Base-by-base conservation (phyloP, 2,797 vertebrate species). In the Neoniphon sammara region DNA sequence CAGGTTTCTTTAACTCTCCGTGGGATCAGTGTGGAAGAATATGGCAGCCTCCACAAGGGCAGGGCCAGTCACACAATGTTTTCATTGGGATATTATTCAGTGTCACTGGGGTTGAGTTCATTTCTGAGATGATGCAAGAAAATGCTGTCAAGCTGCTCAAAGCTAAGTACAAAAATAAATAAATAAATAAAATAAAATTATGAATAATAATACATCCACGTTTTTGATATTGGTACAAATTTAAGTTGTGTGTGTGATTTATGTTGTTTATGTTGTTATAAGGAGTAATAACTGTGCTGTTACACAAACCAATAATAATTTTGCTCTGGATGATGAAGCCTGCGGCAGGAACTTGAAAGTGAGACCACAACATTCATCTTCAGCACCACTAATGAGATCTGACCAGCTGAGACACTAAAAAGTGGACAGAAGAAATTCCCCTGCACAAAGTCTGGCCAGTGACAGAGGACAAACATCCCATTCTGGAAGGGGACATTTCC, bases 21-120 rank as follows among this genome's bases (percentile, higher is more conserved):
- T 59, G 73, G 75, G 57, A 79, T 85, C 50, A 69, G 36, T 72
- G 70, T 25, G 30, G 70, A 80, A 71, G 70, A 77, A 70, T 73
- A 85, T 69, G 63, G 80, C 82, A 80, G 65, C 64, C 56, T 80
- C 75, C 68, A 84, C 73, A 67, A 69, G 15, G 71, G 71, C 17
- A 14, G 70, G 31, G 60, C 31, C 47, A 53, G 59, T 60, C 50
- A 67, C 49, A 34, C 44, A 66, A 73, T 77, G 80, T 78, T 81
- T 78, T 84, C 87, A 88, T 84, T 83, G 85, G 81, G 77, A 63
- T 81, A 85, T 77, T 58, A 81, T 85, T 81, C 47, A 60, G 64
- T 47, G 66, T 78, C 58, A 70, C 69, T 59, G 77, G 85, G 55
- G 31, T 74, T 1, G 63, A 72, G 70, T 76, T 77, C 47, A 79